These are phyloP conservation scores for Agrochola lota DNA, from an alignment of 2,888 invertebrate species.

Conservation along the genomic window DNA sequence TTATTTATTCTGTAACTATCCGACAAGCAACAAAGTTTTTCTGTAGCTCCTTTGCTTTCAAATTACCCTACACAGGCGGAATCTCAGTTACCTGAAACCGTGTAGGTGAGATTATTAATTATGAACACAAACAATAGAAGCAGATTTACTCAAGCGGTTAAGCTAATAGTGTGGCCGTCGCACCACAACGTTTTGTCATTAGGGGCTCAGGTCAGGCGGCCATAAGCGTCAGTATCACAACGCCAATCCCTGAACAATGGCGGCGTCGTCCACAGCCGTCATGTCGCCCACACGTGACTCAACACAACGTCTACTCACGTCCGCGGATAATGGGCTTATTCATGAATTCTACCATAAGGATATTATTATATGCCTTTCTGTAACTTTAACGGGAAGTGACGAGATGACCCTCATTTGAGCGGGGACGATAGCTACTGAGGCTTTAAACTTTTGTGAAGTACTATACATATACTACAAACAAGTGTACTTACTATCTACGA, in stretches of 20 bases:
- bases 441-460: constrained; percentile 24
- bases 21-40: background rate
- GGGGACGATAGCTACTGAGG: constrained; percentile 1
- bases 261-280: constrained; percentile 40
- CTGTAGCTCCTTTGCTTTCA: background rate
- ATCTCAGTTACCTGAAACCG: constrained; percentile 17
- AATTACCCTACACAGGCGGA: background rate
- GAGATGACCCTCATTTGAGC: constrained; percentile 42
- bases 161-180: constrained; percentile 40
- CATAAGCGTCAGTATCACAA: constrained; percentile 47
- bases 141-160: constrained; percentile 46
- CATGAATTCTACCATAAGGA: constrained; percentile 66
- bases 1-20: constrained; percentile 1
- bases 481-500: background rate
- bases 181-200: constrained; percentile 57
- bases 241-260: constrained; percentile 54
- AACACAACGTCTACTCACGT: constrained; percentile 69
- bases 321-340: constrained; percentile 69
- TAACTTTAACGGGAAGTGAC: constrained; percentile 58
- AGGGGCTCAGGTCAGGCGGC: constrained; percentile 31
- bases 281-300: constrained; percentile 60
- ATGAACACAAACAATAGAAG: constrained; percentile 30
- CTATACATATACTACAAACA: background rate
- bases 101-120: constrained; percentile 31
- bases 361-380: constrained; percentile 60